Base-by-base conservation (phyloP, 2,888 invertebrate species). In the Seira ritae region DNA sequence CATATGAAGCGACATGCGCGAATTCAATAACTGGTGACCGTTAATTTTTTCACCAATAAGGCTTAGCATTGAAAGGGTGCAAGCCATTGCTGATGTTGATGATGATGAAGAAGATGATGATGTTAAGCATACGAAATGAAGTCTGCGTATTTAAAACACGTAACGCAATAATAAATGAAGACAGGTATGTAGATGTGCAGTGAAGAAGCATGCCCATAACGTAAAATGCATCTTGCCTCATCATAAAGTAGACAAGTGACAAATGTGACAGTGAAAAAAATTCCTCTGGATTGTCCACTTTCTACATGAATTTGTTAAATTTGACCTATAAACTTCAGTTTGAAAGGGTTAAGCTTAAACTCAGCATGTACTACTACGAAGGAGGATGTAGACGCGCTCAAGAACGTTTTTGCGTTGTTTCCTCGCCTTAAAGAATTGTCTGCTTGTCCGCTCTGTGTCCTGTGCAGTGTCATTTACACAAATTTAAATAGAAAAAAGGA, bases 201-300 rank as follows among this genome's bases (percentile, higher is more conserved):
- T 42, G 12, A 17, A 22, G 1, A 42, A n/a, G 19, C 73, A 15
- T 31, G 17, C 19, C 4, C 15, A n/a, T 24, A 17, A 60, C 24
- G 24, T 62, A 37, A 17, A 72, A 19, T n/a, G 20, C 50, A 31
- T 68, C 17, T 10, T 22, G 62, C 70, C 55, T 60, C 17, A 50
- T 55, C 19, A 24, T 37, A 73, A 42, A 65, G 42, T 24, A 24
- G n/a, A 67, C 67, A n/a, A 22, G 24, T 42, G 78, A 78, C 70
- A 65, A 66, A 65, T 71, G 65, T 71, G 78, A 78, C 78, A 71
- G 71, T 42, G 23, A 42, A 71, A 78, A 78, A 78, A 78, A 74
- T 22, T 66, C 78, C 71, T 71, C 78, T 71, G 78, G 78, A 78
- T 71, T 78, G 71, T 78, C 78, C 78, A 78, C 78, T 78, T 78